These are phyloP conservation scores for Vidua macroura DNA, from an alignment of 2,113 vertebrate species.

Conservation along the genomic window DNA sequence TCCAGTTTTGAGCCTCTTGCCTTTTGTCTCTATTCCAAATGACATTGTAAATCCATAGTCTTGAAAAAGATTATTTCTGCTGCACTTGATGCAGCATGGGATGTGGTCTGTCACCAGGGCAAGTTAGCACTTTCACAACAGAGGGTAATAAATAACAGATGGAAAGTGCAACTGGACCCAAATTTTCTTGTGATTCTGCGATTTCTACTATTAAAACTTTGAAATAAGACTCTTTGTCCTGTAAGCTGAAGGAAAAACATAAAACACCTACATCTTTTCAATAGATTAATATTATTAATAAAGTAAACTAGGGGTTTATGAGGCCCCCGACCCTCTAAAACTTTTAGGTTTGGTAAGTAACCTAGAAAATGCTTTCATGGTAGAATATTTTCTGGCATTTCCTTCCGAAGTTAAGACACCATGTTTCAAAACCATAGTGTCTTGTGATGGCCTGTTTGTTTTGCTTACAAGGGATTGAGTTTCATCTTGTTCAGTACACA, in stretches of 20 bases:
- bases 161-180: neutral
- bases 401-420: neutral
- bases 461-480: neutral
- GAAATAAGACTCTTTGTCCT: neutral
- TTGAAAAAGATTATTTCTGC: neutral
- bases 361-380: neutral
- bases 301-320: neutral
- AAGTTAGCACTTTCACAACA: neutral
- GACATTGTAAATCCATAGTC: neutral
- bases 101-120: neutral
- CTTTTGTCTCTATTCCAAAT: neutral
- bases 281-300: neutral
- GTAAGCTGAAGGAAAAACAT: neutral
- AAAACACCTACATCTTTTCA: neutral
- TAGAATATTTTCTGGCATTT: neutral
- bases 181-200: neutral
- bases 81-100: rapidly evolving
- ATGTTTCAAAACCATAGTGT: neutral
- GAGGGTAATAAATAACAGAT: neutral
- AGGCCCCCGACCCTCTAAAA: neutral
- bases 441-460: constrained; percentile 36
- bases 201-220: neutral
- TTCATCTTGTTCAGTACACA: constrained; percentile 22
- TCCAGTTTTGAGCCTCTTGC: neutral
- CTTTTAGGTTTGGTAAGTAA: neutral